These are phyloP conservation scores for Bradysia coprophila DNA, from an alignment of 1,140 invertebrate genomes.

Conservation along the genomic window DNA sequence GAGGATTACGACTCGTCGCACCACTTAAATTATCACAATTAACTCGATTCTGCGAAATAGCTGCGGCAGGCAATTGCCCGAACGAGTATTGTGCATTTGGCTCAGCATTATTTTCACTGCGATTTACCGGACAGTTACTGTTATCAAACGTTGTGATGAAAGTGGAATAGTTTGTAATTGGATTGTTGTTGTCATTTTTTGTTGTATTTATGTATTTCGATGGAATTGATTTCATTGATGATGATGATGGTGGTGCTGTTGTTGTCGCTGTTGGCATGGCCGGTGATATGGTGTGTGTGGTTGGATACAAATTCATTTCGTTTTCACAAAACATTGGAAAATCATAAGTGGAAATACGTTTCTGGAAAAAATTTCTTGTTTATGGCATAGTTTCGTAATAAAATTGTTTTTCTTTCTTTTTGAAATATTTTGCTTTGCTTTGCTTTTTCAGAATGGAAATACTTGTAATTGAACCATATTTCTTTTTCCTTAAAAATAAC, in stretches of 20 bases:
- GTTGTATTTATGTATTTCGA: not conserved
- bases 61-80: too few species aligned
- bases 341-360: slow-evolving; percentile 4
- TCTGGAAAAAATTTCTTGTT: slow-evolving; percentile 1
- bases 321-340: slow-evolving; percentile 4
- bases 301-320: not conserved
- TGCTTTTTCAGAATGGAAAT: too few species aligned
- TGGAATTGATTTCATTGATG: not conserved
- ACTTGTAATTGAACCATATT: too few species aligned
- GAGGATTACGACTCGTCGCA: too few species aligned
- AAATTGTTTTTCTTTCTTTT: too few species aligned
- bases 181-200: not conserved
- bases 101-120: too few species aligned
- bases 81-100: too few species aligned
- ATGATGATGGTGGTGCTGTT: not conserved
- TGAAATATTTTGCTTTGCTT: too few species aligned
- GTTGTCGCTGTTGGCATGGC: not conserved
- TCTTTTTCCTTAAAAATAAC: too few species aligned
- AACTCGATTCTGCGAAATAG: too few species aligned
- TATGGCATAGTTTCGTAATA: too few species aligned
- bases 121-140: not conserved
- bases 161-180: not conserved
- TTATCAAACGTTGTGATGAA: not conserved
- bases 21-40: too few species aligned
- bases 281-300: not conserved